Evolutionary conservation across 2,113 vertebrate genomes (phyloP), one percentile per base, ranked within the genome.

Genomic region (Hippocampus mohnikei): DNA sequence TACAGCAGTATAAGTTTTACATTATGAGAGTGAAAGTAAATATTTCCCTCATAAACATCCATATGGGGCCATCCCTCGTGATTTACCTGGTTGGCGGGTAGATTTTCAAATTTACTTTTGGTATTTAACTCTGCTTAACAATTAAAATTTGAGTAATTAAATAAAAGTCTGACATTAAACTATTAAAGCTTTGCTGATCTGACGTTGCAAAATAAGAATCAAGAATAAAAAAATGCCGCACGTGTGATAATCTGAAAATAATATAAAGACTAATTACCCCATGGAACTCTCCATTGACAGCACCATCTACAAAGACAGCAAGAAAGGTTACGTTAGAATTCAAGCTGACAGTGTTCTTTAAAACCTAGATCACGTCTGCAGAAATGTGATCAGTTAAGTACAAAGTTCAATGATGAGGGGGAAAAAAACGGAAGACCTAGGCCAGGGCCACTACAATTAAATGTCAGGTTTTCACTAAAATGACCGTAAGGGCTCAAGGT

Each of bases 211-310:
- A 55, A 7, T 6, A 41, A 37, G 40, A 13, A 40, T 6, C 21
- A 23, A 55, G 5, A 23, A 56, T 20, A 8, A n/a, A 53, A 56
- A 50, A 16, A 66, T 3, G 46, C 10, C 20, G 46, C 20, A 11
- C 9, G 37, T 23, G 23, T 58, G 33, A 42, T 8, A 44, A 25
- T 42, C 8, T 3, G 11, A 66, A 58, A 33, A 59, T 1, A 23
- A 27, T 29, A 15, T 52, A 5, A 59, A 25, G 2, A 76, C n/a
- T 25, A 42, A 40, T 90, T 91, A 93, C 93, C 93, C 81, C 95
- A 78, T 93, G 93, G 67, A 94, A 56, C 15, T 95, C 93, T 64
- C 95, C 95, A 66, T 97, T 98, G 84, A 95, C 46, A 55, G 92
- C 91, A 59, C 90, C 94, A 90, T 93, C 95, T 93, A 29, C 23